Percentiles rank a stretch among this genome's conserved stretches.
Conservation (phyloP, 2,888 invertebrate species). For the Drosophila acutilabella region DNA sequence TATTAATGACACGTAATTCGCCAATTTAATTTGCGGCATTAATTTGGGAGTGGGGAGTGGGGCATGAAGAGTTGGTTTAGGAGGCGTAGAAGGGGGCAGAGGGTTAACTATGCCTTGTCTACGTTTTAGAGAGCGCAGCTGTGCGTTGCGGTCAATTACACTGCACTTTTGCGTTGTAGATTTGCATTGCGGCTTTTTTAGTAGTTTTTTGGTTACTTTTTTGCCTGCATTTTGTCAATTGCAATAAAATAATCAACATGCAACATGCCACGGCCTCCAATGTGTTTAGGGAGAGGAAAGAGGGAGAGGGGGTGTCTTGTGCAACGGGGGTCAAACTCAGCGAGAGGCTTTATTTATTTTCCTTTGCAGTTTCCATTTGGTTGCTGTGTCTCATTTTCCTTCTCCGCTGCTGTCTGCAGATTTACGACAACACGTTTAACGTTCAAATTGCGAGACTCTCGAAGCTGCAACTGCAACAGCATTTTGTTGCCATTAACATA, state of each 20-base stretch:
- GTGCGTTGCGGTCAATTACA: slow-evolving; percentile 70
- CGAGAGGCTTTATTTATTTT: slow-evolving; percentile 45
- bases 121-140: slow-evolving; percentile 63
- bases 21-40: slow-evolving; percentile 72
- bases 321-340: slow-evolving; percentile 8
- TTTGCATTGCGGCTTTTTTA: slow-evolving; percentile 35
- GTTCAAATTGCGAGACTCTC: slow-evolving; percentile 43
- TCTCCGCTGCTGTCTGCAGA: slow-evolving; percentile 47
- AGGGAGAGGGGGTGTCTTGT: too few species aligned
- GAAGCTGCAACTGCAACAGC: slow-evolving; percentile 59
- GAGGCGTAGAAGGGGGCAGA: not conserved
- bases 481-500: slow-evolving; percentile 76
- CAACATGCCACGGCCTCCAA: slow-evolving; percentile 44
- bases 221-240: slow-evolving; percentile 72
- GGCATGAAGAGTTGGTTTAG: not conserved
- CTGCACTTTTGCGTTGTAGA: slow-evolving; percentile 55
- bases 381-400: slow-evolving; percentile 16
- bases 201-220: not conserved
- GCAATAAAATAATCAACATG: slow-evolving; percentile 82
- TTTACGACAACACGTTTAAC: slow-evolving; percentile 74
- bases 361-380: slow-evolving; percentile 22
- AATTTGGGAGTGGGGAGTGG: slow-evolving; percentile 28
- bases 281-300: not conserved
- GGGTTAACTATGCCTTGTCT: slow-evolving; percentile 19
- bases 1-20: slow-evolving; percentile 67